phyloP scores from a whole-genome alignment of 2,888 invertebrate species.

The Tanytarsus gracilentus region DNA sequence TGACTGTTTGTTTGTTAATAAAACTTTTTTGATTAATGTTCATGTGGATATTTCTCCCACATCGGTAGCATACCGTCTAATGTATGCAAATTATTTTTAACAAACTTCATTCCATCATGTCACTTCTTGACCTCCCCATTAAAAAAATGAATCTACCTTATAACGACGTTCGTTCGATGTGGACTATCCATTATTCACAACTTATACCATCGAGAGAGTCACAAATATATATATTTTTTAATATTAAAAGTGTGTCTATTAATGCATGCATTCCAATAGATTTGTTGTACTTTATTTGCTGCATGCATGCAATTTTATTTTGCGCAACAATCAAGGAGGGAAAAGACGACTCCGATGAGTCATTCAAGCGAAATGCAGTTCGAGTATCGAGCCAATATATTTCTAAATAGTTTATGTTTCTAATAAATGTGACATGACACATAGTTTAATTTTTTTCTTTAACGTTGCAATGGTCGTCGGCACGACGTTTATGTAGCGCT shows the following conservation, averaged over 20 bases:
- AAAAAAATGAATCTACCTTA: too few species aligned
- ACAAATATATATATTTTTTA: too few species aligned
- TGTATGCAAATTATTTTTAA: not conserved
- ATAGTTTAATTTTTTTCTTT: not conserved
- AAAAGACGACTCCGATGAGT: not conserved
- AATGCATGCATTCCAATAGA: not conserved
- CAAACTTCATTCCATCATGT: conserved; percentile 13
- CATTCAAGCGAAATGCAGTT: conserved; percentile 12
- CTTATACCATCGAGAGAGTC: not conserved
- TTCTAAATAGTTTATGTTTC: conserved; percentile 6
- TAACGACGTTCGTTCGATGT: too few species aligned
- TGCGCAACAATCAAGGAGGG: conserved; percentile 16
- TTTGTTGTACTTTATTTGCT: conserved; percentile 17
- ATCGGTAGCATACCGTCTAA: not conserved
- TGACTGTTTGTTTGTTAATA: too few species aligned
- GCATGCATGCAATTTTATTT: conserved; percentile 16
- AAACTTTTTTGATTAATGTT: too few species aligned
- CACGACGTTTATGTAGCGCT: not conserved
- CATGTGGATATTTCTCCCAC: not conserved
- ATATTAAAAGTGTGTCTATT: too few species aligned
- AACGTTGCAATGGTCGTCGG: not conserved
- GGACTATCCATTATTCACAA: too few species aligned
- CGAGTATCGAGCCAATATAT: conserved; percentile 10
- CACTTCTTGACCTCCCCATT: conserved; percentile 22
- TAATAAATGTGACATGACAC: too few species aligned